Evolutionary conservation across 2,888 invertebrate genomes (phyloP).

Genomic region (Hemithea aestivaria): DNA sequence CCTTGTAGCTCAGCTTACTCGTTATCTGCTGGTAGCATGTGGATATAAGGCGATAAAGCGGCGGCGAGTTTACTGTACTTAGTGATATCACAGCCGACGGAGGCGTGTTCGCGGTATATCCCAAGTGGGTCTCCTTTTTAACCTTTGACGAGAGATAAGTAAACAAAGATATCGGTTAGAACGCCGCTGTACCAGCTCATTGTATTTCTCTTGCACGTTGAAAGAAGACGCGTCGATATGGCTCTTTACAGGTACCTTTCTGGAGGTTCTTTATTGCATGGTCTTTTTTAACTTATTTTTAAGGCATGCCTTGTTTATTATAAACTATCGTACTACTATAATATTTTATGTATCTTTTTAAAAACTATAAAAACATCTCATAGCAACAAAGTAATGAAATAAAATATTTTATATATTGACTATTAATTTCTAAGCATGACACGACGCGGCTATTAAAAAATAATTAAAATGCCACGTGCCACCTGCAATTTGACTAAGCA

Average conservation of each 20-base stretch:
- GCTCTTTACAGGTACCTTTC: conserved; percentile 63
- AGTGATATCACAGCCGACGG: conserved; percentile 64
- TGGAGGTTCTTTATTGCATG: conserved; percentile 24
- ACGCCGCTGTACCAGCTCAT: conserved; percentile 30
- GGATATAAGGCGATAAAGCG: conserved; percentile 71
- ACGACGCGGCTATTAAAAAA: no score
- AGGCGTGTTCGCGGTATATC: conserved; percentile 64
- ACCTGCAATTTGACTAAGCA: no score
- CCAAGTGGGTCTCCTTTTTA: conserved; percentile 44
- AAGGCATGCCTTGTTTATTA: conserved; percentile 7
- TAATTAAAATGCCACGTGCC: no score
- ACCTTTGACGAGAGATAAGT: conserved; percentile 43
- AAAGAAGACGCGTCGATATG: conserved; percentile 52
- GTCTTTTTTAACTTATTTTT: conserved; percentile 4
- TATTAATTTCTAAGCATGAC: no score
- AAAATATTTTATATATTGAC: no score
- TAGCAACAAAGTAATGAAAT: no score
- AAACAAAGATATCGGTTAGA: conserved; percentile 30
- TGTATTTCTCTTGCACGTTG: conserved; percentile 35
- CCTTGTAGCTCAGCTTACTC: conserved; percentile 68
- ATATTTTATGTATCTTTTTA: no score
- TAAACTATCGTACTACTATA: no score
- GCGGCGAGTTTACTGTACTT: conserved; percentile 55
- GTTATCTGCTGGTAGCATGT: conserved; percentile 59
- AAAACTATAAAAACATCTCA: no score